Evolutionary conservation across 2,113 vertebrate species (phyloP).

Genomic region (Pycnonotus jocosus): DNA sequence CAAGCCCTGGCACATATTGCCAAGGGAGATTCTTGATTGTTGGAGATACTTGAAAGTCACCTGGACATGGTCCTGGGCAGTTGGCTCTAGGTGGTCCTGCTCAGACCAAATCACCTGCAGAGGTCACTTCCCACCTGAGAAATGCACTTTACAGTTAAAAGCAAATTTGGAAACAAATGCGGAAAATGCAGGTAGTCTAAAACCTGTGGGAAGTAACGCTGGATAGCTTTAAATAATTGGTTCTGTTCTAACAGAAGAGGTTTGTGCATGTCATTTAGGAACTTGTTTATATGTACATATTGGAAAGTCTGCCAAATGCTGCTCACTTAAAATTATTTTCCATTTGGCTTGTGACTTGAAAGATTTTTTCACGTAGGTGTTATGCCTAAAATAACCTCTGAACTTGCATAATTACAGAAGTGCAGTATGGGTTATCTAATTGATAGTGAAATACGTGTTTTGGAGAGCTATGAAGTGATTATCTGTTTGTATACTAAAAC

Average conservation of each 20-base stretch:
- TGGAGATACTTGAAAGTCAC: background rate
- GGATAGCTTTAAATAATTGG: background rate
- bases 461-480: background rate
- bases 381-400: background rate
- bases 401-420: background rate
- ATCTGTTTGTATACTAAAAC: background rate
- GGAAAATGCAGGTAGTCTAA: background rate
- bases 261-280: background rate
- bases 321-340: background rate
- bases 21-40: no score
- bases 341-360: background rate
- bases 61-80: background rate
- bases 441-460: background rate
- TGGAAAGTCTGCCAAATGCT: background rate
- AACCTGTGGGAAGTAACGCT: background rate
- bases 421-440: background rate
- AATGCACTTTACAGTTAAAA: background rate
- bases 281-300: background rate
- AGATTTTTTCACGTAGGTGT: background rate
- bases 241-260: background rate
- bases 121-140: background rate
- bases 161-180: background rate
- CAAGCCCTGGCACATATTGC: fast-evolving
- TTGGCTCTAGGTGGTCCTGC: background rate
- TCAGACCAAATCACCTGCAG: background rate